phyloP scores from a whole-genome alignment of 2,888 invertebrate genomes.

The Luffia ferchaultella region DNA sequence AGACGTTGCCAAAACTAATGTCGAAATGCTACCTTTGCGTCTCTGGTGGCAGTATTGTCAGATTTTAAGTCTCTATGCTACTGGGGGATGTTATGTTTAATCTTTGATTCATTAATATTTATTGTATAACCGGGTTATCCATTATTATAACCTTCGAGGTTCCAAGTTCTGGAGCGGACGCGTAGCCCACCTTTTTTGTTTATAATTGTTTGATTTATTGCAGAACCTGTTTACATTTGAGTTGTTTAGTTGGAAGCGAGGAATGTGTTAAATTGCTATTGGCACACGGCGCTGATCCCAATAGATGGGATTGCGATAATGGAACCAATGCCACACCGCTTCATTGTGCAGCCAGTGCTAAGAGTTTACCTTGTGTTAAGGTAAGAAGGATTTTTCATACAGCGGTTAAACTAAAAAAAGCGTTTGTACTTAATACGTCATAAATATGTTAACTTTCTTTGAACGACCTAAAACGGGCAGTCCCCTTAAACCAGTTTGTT shows the following conservation, averaged over 20 bases:
- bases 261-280: conserved; percentile 76
- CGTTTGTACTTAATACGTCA: too few species aligned
- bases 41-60: too few species aligned
- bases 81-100: too few species aligned
- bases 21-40: too few species aligned
- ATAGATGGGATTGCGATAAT: conserved; percentile 73
- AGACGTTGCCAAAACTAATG: too few species aligned
- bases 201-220: background rate
- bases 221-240: conserved; percentile 74
- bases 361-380: conserved; percentile 67
- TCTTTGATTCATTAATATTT: too few species aligned
- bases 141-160: background rate
- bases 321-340: conserved; percentile 73
- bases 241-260: conserved; percentile 77
- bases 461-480: too few species aligned
- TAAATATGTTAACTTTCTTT: too few species aligned
- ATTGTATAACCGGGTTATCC: too few species aligned
- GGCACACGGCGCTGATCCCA: conserved; percentile 72
- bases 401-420: too few species aligned
- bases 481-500: too few species aligned
- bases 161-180: background rate
- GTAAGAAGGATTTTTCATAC: conserved; percentile 31
- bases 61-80: too few species aligned
- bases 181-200: background rate
- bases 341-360: conserved; percentile 78